Evolutionary conservation across 2,888 invertebrate species (phyloP).

Genomic region (Prenolepis imparis): DNA sequence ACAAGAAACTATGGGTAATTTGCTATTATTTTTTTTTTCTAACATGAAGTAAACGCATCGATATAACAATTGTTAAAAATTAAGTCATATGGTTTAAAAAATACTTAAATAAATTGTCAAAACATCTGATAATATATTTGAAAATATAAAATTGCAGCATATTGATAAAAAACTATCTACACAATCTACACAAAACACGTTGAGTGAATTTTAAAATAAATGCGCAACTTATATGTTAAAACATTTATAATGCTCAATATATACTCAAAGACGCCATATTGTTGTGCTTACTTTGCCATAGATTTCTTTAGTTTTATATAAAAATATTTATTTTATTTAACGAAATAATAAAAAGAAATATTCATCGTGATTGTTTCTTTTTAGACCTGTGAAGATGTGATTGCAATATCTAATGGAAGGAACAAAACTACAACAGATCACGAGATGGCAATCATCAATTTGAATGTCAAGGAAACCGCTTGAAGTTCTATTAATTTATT

Average conservation of each 20-base stretch:
- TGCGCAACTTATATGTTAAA: not conserved
- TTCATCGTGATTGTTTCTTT: conserved; percentile 54
- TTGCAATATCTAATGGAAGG: conserved; percentile 80
- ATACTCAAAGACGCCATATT: not conserved
- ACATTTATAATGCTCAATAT: not conserved
- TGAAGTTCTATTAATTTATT: conserved; percentile 79
- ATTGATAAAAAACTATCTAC: not conserved
- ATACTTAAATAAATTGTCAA: not conserved
- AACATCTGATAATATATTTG: not conserved
- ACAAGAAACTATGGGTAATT: conserved; percentile 96
- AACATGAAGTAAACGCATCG: not conserved
- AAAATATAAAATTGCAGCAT: not conserved
- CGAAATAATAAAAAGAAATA: not conserved
- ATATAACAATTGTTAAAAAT: not conserved
- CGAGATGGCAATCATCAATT: conserved; percentile 83
- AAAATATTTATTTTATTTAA: not conserved
- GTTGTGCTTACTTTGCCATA: conserved; percentile 5
- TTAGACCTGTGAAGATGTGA: conserved; percentile 85
- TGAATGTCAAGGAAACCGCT: conserved; percentile 79
- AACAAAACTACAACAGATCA: conserved; percentile 79
- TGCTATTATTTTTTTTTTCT: conserved; percentile 71
- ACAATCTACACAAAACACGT: no score
- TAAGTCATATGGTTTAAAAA: not conserved
- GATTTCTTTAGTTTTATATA: not conserved
- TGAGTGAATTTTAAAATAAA: no score